Evolutionary conservation across 2,888 invertebrate species (phyloP), one percentile per base, ranked within the genome.

Genomic region (Plemyria rubiginata): DNA sequence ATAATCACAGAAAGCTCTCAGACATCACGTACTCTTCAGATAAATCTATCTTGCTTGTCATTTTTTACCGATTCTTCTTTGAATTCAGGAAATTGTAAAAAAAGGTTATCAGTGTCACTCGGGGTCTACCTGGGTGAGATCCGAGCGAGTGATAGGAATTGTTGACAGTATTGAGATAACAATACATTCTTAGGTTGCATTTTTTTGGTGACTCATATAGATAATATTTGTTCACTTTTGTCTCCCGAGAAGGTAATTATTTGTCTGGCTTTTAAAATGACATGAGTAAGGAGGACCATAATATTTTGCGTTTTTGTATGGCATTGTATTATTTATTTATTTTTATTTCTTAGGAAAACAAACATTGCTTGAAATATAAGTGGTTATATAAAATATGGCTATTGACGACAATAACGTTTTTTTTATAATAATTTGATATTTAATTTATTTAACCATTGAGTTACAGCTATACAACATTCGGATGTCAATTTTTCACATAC

Each of bases 1-100:
- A 56, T 64, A 64, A 64, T 64, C 60, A 56, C 64, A 45, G 43
- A 53, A 38, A 45, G 43, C 55, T 56, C 56, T 65, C 59, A 60
- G 57, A 66, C n/a, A 48, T 63, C 67, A 70, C 66, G 68, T 68
- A 61, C 22, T 54, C 54, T 12, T 53, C 16, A 68, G 69, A 72
- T 74, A 74, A 71, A 74, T 73, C 70, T 71, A 49, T 66, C 63
- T 54, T 46, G 41, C 62, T 59, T 65, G 62, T 56, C 60, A 64
- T 69, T 76, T 76, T 76, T 74, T 74, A 54, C 29, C 41, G 65
- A 54, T 68, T 28, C 41, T 68, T 72, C 67, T 66, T 57, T 48
- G 61, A 65, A 68, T 58, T 66, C 69, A 66, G 75, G 73, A 78
- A 70, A 70, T 73, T 65, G 63, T 66, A 70, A 71, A 76, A 72